A percentile compares a stretch with the other conserved stretches of the same genome.
These are phyloP conservation scores for Cydia splendana DNA, from an alignment of 1,140 invertebrate species.

Conservation along the genomic window DNA sequence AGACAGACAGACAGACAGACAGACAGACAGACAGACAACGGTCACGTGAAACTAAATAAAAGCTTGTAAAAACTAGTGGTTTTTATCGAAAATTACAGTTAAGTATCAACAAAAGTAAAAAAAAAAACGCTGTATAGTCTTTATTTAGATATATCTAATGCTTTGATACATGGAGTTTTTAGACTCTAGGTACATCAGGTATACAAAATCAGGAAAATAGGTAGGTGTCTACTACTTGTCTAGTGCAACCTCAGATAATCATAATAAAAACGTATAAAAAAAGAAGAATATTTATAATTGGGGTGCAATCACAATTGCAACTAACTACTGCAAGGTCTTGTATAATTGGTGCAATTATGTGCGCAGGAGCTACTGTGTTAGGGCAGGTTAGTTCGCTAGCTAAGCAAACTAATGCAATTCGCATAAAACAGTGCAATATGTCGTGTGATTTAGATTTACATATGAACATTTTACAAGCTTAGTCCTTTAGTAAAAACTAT, in stretches of 20 bases:
- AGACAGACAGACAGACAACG: no score
- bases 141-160: no score
- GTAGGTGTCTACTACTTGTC: neutral
- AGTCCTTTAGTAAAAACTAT: neutral
- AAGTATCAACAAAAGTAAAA: no score
- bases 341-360: neutral
- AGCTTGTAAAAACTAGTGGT: no score
- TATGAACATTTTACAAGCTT: neutral
- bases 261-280: neutral
- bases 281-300: neutral
- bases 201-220: neutral
- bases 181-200: no score
- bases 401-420: neutral
- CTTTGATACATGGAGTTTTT: no score
- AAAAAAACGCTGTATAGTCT: no score
- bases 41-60: no score
- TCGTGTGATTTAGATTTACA: neutral
- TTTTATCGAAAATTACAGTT: no score
- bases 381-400: conserved; percentile 15
- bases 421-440: neutral
- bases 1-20: no score
- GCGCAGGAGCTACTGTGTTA: conserved; percentile 1
- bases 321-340: neutral
- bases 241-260: neutral
- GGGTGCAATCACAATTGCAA: neutral